Evolutionary conservation across 2,113 vertebrate species (phyloP).

Genomic region (Protobothrops mucrosquamatus): DNA sequence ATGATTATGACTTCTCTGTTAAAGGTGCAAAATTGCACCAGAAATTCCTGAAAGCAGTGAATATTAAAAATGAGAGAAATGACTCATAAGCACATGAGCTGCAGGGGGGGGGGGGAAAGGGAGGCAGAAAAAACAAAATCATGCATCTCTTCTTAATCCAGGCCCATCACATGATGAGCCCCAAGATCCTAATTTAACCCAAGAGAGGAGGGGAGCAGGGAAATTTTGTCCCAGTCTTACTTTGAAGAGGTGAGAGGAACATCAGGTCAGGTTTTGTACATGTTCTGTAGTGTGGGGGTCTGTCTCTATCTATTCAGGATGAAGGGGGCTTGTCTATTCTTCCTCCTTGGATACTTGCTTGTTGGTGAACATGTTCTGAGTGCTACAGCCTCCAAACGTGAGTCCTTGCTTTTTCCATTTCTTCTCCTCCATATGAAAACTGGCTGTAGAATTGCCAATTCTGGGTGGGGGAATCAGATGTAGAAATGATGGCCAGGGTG

Average conservation of each 20-base stretch:
- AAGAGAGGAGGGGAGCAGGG: constrained; percentile 43
- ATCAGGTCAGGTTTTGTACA: fast-evolving
- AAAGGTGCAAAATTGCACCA: constrained; percentile 26
- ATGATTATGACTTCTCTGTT: constrained; percentile 42
- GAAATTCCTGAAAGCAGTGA: constrained; percentile 48
- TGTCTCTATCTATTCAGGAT: not conserved
- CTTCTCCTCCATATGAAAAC: not conserved
- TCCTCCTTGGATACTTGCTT: constrained; percentile 55
- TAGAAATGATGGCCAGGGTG: not conserved
- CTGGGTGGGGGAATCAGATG: not conserved
- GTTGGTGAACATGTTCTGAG: constrained; percentile 46
- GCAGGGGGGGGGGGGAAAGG: not conserved
- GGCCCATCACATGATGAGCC: constrained; percentile 77
- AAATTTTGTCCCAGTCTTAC: constrained; percentile 21
- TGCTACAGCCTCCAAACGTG: constrained; percentile 59
- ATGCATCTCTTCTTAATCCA: constrained; percentile 72
- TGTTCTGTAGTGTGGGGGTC: not conserved
- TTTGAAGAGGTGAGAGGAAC: not conserved
- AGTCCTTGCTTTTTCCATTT: constrained; percentile 46
- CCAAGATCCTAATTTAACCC: constrained; percentile 65
- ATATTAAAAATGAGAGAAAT: constrained; percentile 62
- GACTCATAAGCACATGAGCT: constrained; percentile 81
- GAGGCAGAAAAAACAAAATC: constrained; percentile 68
- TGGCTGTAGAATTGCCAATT: fast-evolving
- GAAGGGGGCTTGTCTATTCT: not conserved